Evolutionary conservation across 1,140 invertebrate genomes (phyloP), one percentile per base, ranked within the genome.

Genomic region (Diabrotica undecimpunctata): DNA sequence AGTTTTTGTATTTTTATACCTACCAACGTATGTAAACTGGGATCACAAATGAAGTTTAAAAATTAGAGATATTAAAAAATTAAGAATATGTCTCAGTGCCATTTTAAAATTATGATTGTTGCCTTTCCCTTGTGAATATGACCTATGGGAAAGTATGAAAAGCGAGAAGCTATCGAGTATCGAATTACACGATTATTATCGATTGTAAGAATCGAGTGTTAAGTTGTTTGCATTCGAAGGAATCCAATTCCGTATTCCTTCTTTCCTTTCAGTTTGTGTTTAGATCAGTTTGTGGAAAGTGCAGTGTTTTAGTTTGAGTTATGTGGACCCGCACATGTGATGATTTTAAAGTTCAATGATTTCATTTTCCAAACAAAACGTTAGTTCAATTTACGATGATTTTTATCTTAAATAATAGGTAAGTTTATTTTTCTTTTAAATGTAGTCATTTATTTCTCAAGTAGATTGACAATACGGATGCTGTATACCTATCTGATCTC

Each of bases 271-370:
- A 62, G 61, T 62, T 62, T 62, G 61, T 51, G 61, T 62, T 52
- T 54, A 37, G 61, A 62, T 62, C 35, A 62, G 35, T 54, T 37
- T 46, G 36, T 12, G 51, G 61, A 54, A 52, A 50, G 61, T 54
- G 61, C 35, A 54, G 25, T 54, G 61, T 62, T 62, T 54, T 62
- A 12, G 51, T 54, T 14, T 41, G 61, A 62, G 61, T 54, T 46
- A 62, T 62, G 61, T 62, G 61, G 61, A 54, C 53, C 54, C 61
- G 61, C 61, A 62, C 61, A 62, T 62, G 61, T 62, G 61, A 62
- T 62, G 61, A 62, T n/a, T 62, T 62, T 41, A 54, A 62, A 54
- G 53, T 54, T 62, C 53, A 54, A 50, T 61, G 60, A 61, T 61
- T 52, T 53, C 38, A 54, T 13, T 51, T 25, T 60, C 38, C 6